A percentile compares a stretch with the other conserved stretches of the same genome.
Evolutionary conservation across 1,140 invertebrate genomes (phyloP).

Genomic region (Drosophila chauvacae): DNA sequence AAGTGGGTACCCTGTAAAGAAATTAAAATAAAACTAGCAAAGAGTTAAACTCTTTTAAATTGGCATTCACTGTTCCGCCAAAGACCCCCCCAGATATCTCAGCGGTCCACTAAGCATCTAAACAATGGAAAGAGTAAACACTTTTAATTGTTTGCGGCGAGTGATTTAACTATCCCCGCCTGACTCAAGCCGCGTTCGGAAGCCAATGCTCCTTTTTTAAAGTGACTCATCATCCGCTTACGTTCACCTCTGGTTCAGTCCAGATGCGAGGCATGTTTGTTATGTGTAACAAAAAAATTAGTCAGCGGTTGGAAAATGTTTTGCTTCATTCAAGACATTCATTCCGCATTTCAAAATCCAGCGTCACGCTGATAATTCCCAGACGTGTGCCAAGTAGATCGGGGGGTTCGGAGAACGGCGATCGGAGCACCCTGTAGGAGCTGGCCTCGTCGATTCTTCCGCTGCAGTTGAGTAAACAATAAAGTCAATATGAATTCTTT

Average conservation of each 20-base stretch:
- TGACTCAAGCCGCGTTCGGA: slow-evolving; percentile 27
- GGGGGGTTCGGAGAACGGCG: neutral
- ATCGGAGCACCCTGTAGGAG: slow-evolving; percentile 61
- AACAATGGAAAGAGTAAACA: slow-evolving; percentile 23
- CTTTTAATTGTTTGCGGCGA: slow-evolving; percentile 46
- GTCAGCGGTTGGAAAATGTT: slow-evolving; percentile 35
- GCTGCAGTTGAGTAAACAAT: slow-evolving; percentile 71
- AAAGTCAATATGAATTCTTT: slow-evolving; percentile 44
- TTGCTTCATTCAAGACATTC: slow-evolving; percentile 1
- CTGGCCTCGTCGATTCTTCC: slow-evolving; percentile 5
- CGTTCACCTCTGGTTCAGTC: neutral
- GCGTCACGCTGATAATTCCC: slow-evolving; percentile 65
- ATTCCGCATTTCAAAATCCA: slow-evolving; percentile 54
- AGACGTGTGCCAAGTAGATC: slow-evolving; percentile 51
- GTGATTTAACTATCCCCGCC: slow-evolving; percentile 40
- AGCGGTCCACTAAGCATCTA: slow-evolving; percentile 12
- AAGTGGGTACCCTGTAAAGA: slow-evolving; percentile 1
- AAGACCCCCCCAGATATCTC: slow-evolving; percentile 13
- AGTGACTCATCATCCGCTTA: slow-evolving; percentile 31
- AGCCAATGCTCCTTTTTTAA: slow-evolving; percentile 11
- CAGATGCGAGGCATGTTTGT: neutral
- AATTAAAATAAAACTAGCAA: neutral
- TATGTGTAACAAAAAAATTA: slow-evolving; percentile 48
- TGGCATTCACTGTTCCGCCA: slow-evolving; percentile 9
- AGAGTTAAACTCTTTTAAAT: neutral